Evolutionary conservation across 1,140 invertebrate genomes (phyloP).

Genomic region (Calephelis virginiensis): DNA sequence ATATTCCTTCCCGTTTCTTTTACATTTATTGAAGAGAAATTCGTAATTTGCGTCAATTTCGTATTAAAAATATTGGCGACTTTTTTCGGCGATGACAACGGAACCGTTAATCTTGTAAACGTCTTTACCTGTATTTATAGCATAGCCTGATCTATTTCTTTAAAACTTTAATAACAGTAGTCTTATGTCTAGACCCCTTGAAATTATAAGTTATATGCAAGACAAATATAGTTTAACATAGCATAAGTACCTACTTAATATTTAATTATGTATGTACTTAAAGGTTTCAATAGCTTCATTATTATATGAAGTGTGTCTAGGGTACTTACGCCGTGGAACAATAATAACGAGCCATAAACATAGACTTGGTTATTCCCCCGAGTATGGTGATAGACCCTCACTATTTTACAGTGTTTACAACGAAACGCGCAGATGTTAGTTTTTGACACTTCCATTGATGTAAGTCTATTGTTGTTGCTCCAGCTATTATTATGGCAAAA

Average conservation of each 20-base stretch:
- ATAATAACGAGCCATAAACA: slow-evolving; percentile 76
- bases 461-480: slow-evolving; percentile 64
- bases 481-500: slow-evolving; percentile 59
- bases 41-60: too few species aligned
- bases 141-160: too few species aligned
- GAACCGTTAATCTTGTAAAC: too few species aligned
- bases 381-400: slow-evolving; percentile 56
- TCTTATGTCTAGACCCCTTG: too few species aligned
- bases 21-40: too few species aligned
- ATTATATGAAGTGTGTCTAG: slow-evolving; percentile 60
- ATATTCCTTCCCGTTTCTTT: too few species aligned
- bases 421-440: slow-evolving; percentile 76
- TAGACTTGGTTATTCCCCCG: slow-evolving; percentile 57
- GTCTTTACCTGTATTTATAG: too few species aligned
- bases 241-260: background rate
- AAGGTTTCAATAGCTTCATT: slow-evolving; percentile 12
- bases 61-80: too few species aligned
- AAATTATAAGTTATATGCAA: too few species aligned
- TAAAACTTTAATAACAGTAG: too few species aligned
- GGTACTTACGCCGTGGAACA: slow-evolving; percentile 65
- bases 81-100: too few species aligned
- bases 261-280: background rate
- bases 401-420: slow-evolving; percentile 67
- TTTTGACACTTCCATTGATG: slow-evolving; percentile 78
- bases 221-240: background rate